A percentile compares a stretch with the other conserved stretches of the same genome.
These are phyloP conservation scores for Drosophila repleta DNA, from an alignment of 1,140 invertebrate species.

Conservation along the genomic window DNA sequence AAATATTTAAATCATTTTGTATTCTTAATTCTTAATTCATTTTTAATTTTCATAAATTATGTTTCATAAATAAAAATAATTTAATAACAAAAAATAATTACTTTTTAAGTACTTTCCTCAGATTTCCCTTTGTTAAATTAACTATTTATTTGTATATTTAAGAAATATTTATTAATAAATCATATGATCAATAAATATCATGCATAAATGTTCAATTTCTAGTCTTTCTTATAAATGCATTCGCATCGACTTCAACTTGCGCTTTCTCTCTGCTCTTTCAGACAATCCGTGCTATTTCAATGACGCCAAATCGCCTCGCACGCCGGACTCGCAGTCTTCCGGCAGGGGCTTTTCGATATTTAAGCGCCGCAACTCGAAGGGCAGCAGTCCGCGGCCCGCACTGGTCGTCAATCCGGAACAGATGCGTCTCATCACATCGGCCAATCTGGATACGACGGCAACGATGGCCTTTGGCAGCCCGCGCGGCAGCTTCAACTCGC, in stretches of 20 bases:
- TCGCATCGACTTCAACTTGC: background rate
- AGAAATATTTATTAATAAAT: too few species aligned
- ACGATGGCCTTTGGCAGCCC: constrained; percentile 78
- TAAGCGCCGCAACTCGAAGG: constrained; percentile 79
- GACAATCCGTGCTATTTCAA: constrained; percentile 83
- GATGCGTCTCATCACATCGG: constrained; percentile 81
- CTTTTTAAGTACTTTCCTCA: too few species aligned
- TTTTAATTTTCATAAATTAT: too few species aligned
- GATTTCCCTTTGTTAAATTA: too few species aligned
- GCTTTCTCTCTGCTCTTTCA: constrained; percentile 31
- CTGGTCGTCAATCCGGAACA: constrained; percentile 64
- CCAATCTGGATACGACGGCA: constrained; percentile 78
- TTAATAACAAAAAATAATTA: too few species aligned
- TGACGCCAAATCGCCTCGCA: constrained; percentile 80
- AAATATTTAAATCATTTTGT: too few species aligned
- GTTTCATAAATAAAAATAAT: too few species aligned
- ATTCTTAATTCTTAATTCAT: too few species aligned
- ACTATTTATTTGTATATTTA: too few species aligned
- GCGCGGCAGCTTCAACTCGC: constrained; percentile 78
- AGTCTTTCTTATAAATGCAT: too few species aligned
- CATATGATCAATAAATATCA: too few species aligned
- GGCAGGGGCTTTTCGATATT: constrained; percentile 76
- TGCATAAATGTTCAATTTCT: too few species aligned
- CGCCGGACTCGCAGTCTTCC: constrained; percentile 77
- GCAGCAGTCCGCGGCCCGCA: constrained; percentile 71